Evolutionary conservation across 2,888 invertebrate species (phyloP), one percentile per base, ranked within the genome.

Genomic region (Coecobrya sp.): DNA sequence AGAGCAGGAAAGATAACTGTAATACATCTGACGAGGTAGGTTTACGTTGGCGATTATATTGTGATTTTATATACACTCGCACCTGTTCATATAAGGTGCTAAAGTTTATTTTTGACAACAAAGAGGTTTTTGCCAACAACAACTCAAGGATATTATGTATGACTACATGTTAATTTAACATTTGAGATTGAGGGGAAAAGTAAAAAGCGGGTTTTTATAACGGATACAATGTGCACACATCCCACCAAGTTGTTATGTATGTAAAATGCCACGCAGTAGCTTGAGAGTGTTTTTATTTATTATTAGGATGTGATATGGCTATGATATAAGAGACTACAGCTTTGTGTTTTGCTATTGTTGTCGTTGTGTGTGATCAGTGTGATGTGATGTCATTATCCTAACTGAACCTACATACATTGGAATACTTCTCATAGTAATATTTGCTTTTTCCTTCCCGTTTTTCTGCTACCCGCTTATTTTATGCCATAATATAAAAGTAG

Each of bases 151-250:
- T 36, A 16, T 10, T 13, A 22, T 65, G 65, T 65, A 65, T 25
- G 7, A 16, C 2, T 16, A n/a, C n/a, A 3, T 36, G n/a, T 10
- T 16, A 65, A 36, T 70, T n/a, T 70, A 36, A 8, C 16, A 36
- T 19, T 22, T 8, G 49, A 52, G 68, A 76, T 45, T 86, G 65
- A 52, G 81, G 62, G 76, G 36, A 82, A 73, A 70, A 65, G 73
- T 42, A 25, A 84, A 91, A 91, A 91, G 90, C 90, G 73, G 79
- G 90, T 91, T 91, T 86, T 89, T n/a, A 52, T 91, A 91, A 91
- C 91, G 91, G 91, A 52, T 79, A 16, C 81, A 70, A 65, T 65
- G 70, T 70, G 36, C 36, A 70, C 16, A 70, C 36, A 70, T 70
- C 70, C 19, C 70, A 36, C 70, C 70, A 73, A 73, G 42, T 49